Base-by-base conservation (phyloP, 2,797 vertebrate species). In the Galaxias olidus region DNA sequence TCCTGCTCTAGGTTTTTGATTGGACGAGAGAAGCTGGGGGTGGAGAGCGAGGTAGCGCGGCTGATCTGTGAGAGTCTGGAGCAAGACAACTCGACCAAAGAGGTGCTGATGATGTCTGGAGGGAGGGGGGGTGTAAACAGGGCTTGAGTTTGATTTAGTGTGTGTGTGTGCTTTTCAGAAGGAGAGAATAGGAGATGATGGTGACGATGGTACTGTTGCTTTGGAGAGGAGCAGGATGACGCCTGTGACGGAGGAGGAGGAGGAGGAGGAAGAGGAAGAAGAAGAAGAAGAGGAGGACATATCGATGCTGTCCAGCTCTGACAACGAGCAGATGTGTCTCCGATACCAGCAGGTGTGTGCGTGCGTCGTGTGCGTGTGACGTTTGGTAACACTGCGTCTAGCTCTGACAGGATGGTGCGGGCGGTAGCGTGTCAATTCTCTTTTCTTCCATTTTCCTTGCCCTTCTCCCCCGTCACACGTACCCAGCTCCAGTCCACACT, bases 61-160 rank as follows among this genome's bases (percentile, higher is more conserved):
- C 91, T 97, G 40, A 96, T 97, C 79, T 94, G 91, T 15, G 95
- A 97, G 83, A 96, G 95, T 40, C 83, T 97, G 66, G 94, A 96
- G 74, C 93, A 95, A 72, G 96, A 96, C 75, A 90, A 88, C 66
- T 60, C 78, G 11, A 61, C 63, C 47, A 54, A 6, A 61, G 75
- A 80, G 74, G 89, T 89, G 41, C 10, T 47, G 88, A 66, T 18
- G 55, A 62, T 12, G 74, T 82, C 0, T 76, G 79, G 41, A 74
- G 70, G 57, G 86, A 85, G 41, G 81, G 69, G 72, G 68, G 44
- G 11, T 1, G 18, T 11, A 14, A 9, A 18, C 6, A 1, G 11
- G 8, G 1, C n/a, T n/a, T n/a, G 45, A 11, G 20, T n/a, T 30
- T 3, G 6, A 17, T 42, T 70, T 1, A 5, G 9, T 65, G 68